Conservation (phyloP, 2,888 invertebrate genomes). For the Mythimna ferrago region DNA sequence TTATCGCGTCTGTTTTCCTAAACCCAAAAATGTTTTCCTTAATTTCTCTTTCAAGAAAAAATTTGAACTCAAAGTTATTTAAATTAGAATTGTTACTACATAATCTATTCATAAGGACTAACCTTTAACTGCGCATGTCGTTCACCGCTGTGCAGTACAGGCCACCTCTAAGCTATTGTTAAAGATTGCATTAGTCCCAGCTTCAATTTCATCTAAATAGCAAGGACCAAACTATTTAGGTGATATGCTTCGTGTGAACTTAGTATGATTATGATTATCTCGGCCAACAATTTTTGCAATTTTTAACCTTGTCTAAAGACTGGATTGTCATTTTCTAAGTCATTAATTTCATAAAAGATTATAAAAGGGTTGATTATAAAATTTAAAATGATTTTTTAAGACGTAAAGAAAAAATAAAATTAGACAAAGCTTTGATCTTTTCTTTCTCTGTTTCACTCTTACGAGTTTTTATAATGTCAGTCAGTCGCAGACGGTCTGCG, state of each 20-base stretch:
- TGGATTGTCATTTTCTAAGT: background rate
- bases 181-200: conserved; percentile 43
- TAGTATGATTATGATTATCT: background rate
- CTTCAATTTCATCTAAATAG: conserved; percentile 28
- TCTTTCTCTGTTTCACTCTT: too few relatives aligned
- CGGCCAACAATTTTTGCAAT: background rate
- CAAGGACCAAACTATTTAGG: conserved; percentile 30
- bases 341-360: background rate
- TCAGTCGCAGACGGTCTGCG: too few relatives aligned
- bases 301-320: background rate
- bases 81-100: background rate
- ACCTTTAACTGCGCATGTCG: conserved; percentile 43
- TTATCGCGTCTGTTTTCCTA: background rate
- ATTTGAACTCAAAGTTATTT: too few relatives aligned
- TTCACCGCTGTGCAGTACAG: conserved; percentile 43
- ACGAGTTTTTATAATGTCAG: too few relatives aligned
- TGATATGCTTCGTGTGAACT: conserved; percentile 17
- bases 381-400: too few relatives aligned
- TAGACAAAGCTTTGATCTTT: too few relatives aligned
- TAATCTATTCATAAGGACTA: conserved; percentile 26
- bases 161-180: conserved; percentile 47
- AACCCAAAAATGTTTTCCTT: background rate
- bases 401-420: too few relatives aligned
- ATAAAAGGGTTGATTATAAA: background rate
- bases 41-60: background rate